These are phyloP conservation scores for Blomia tropicalis DNA, from an alignment of 2,888 invertebrate species.

Conservation along the genomic window DNA sequence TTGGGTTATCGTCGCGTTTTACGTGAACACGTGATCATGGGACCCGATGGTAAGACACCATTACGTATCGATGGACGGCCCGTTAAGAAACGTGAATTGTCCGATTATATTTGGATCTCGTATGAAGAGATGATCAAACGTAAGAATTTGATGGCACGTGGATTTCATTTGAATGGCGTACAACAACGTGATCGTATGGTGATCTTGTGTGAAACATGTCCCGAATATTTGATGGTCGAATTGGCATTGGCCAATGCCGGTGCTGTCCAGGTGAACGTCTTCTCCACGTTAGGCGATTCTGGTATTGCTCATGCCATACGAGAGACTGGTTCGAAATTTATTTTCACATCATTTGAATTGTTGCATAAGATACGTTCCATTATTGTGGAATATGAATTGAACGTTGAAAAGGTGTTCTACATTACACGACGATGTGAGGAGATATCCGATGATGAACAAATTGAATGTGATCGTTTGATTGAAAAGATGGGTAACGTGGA, in stretches of 20 bases:
- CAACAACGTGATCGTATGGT: conserved; percentile 4
- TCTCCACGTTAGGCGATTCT: conserved; percentile 75
- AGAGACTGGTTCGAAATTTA: conserved; percentile 80
- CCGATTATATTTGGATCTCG: conserved; percentile 75
- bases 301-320: conserved; percentile 53
- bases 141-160: conserved; percentile 1
- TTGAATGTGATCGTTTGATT: not conserved
- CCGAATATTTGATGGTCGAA: conserved; percentile 18
- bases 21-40: not conserved
- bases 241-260: conserved; percentile 2
- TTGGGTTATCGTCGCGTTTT: conserved; percentile 4
- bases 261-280: conserved; percentile 15
- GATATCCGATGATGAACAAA: not conserved
- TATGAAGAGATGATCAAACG: conserved; percentile 44
- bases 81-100: conserved; percentile 15
- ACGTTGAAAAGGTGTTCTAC: conserved; percentile 10
- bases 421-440: not conserved
- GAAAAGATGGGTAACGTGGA: not conserved
- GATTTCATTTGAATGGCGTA: conserved; percentile 16
- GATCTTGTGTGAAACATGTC: conserved; percentile 16
- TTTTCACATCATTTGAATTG: conserved; percentile 80
- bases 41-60: not conserved
- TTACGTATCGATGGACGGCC: conserved; percentile 20
- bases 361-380: conserved; percentile 58
- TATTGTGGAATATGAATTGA: not conserved